These are phyloP conservation scores for Euura saliciscinereae DNA, from an alignment of 1,140 invertebrate species.

Conservation along the genomic window DNA sequence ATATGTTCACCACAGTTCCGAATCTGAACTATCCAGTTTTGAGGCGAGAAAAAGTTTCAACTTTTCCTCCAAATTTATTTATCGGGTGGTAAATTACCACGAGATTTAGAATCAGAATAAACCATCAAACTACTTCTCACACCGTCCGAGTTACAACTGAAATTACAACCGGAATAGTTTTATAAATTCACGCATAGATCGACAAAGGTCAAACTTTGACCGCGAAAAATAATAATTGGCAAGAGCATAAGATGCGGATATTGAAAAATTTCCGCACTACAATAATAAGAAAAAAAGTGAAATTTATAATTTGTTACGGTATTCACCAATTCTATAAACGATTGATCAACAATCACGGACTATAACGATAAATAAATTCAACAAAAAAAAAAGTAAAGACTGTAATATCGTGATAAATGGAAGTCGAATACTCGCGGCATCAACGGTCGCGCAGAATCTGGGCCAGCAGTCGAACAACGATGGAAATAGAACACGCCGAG, in stretches of 20 bases:
- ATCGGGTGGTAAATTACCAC: slow-evolving; percentile 5
- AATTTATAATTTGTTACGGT: neutral
- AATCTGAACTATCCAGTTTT: neutral
- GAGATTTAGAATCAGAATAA: neutral
- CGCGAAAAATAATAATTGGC: too few relatives aligned
- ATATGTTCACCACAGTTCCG: too few relatives aligned
- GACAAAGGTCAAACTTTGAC: too few relatives aligned
- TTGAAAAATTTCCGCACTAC: too few relatives aligned
- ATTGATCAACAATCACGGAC: neutral
- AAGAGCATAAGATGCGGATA: too few relatives aligned
- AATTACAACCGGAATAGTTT: too few relatives aligned
- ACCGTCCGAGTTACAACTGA: too few relatives aligned
- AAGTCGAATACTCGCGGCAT: slow-evolving; percentile 6
- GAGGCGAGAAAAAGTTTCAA: neutral
- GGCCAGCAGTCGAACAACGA: slow-evolving; percentile 45
- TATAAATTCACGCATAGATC: too few relatives aligned
- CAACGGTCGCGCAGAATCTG: slow-evolving; percentile 49
- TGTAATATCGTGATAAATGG: too few relatives aligned
- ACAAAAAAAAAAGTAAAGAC: neutral
- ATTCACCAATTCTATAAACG: neutral
- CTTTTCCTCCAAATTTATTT: neutral
- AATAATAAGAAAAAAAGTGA: neutral
- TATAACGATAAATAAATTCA: neutral
- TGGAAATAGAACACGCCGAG: slow-evolving; percentile 52
- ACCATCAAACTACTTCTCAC: neutral